Evolutionary conservation across 2,888 invertebrate species (phyloP).

Genomic region (Mythimna loreyi): DNA sequence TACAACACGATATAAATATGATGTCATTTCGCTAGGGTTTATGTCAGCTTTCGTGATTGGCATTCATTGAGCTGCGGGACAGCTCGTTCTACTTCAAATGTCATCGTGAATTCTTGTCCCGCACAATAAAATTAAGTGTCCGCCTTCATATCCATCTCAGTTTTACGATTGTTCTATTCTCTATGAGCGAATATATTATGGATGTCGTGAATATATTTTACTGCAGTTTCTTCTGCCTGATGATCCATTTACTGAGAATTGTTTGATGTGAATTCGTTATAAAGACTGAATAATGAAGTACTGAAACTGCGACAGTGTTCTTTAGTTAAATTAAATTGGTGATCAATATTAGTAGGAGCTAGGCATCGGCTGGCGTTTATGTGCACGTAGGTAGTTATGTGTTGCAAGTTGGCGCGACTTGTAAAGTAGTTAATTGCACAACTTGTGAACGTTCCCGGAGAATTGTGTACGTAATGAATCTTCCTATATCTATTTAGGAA

Average conservation of each 20-base stretch:
- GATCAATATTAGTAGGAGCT: slow-evolving; percentile 29
- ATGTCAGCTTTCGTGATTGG: slow-evolving; percentile 39
- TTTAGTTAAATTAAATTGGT: slow-evolving; percentile 24
- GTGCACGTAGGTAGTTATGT: slow-evolving; percentile 24
- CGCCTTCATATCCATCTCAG: slow-evolving; percentile 43
- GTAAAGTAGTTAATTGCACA: slow-evolving; percentile 64
- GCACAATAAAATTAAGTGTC: slow-evolving; percentile 59
- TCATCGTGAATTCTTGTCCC: slow-evolving; percentile 50
- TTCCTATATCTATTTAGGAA: slow-evolving; percentile 53
- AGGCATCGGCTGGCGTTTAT: slow-evolving; percentile 24
- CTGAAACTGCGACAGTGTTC: not conserved
- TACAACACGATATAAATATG: slow-evolving; percentile 25
- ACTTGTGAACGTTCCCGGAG: slow-evolving; percentile 55
- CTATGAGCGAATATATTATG: slow-evolving; percentile 44
- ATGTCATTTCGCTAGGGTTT: slow-evolving; percentile 31
- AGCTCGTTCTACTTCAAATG: slow-evolving; percentile 43
- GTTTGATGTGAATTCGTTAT: slow-evolving; percentile 13
- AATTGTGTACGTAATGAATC: slow-evolving; percentile 48
- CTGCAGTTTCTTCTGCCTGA: slow-evolving; percentile 31
- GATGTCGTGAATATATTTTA: slow-evolving; percentile 53
- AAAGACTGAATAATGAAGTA: slow-evolving; percentile 3
- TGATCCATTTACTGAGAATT: slow-evolving; percentile 8
- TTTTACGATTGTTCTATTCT: slow-evolving; percentile 56
- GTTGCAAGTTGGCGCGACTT: slow-evolving; percentile 50
- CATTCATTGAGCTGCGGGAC: slow-evolving; percentile 43